A percentile compares a stretch with the other conserved stretches of the same genome.
Conservation (phyloP, 2,888 invertebrate genomes). For the Eupsilia transversa region DNA sequence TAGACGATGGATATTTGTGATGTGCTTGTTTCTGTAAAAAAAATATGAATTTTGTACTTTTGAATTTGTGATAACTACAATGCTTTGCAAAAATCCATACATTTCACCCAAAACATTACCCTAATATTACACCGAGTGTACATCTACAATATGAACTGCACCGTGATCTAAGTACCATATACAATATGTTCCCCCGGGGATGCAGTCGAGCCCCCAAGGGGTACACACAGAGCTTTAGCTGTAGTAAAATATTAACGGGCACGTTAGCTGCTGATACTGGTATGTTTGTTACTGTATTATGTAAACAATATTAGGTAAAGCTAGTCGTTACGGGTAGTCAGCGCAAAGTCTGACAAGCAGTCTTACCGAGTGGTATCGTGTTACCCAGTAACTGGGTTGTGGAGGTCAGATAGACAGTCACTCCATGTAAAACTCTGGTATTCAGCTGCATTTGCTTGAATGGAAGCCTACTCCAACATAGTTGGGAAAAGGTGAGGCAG, state of each 20-base stretch:
- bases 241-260: constrained; percentile 41
- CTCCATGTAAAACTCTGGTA: too few species aligned
- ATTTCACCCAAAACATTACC: background rate
- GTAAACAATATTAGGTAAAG: background rate
- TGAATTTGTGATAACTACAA: background rate
- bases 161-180: constrained; percentile 14
- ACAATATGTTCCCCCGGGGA: constrained; percentile 25
- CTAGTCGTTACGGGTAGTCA: background rate
- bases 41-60: too few species aligned
- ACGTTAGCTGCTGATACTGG: background rate
- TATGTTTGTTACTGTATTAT: background rate
- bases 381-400: too few species aligned
- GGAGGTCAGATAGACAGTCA: too few species aligned
- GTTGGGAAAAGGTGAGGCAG: too few species aligned
- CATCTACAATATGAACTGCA: constrained; percentile 10
- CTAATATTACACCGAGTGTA: background rate
- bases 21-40: too few species aligned
- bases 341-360: too few species aligned
- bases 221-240: constrained; percentile 28
- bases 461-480: too few species aligned
- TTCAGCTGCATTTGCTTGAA: too few species aligned
- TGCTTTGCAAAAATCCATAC: background rate
- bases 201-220: constrained; percentile 10
- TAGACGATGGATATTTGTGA: too few species aligned
- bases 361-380: too few species aligned